phyloP scores from a whole-genome alignment of 1,140 invertebrate species.

The Pseudomyrmex sp. region DNA sequence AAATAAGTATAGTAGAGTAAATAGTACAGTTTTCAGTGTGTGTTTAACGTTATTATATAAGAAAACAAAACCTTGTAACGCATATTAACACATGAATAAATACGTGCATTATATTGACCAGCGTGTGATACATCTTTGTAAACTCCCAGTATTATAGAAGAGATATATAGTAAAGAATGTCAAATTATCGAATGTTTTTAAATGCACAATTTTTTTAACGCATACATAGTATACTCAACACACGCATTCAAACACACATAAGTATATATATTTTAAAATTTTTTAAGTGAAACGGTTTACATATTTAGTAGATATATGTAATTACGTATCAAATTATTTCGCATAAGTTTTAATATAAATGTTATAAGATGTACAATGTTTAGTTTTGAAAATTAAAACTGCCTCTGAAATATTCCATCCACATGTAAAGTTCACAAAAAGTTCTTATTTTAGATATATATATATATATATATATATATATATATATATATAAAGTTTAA shows the following conservation, averaged over 20 bases:
- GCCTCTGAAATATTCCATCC: no score
- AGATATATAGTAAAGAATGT: not conserved
- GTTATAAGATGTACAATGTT: conserved; percentile 6
- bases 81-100: conserved; percentile 33
- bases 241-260: not conserved
- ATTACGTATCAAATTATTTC: no score
- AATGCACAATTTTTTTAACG: not conserved
- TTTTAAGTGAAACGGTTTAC: no score
- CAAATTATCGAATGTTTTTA: conserved; percentile 1
- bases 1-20: not conserved
- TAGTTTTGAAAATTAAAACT: conserved; percentile 17
- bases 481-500: no score
- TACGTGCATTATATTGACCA: not conserved
- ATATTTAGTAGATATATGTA: no score
- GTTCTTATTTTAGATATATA: no score
- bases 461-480: no score
- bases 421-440: no score
- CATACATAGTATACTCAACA: not conserved
- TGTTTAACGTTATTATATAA: not conserved
- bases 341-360: not conserved
- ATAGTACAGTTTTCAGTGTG: not conserved
- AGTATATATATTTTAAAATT: no score
- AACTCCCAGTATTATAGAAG: conserved; percentile 29
- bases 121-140: conserved; percentile 30
- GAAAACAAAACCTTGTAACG: conserved; percentile 14